Conservation (phyloP, 37 sponge, comb jelly and placozoan species). For the Tethya wilhelma region DNA sequence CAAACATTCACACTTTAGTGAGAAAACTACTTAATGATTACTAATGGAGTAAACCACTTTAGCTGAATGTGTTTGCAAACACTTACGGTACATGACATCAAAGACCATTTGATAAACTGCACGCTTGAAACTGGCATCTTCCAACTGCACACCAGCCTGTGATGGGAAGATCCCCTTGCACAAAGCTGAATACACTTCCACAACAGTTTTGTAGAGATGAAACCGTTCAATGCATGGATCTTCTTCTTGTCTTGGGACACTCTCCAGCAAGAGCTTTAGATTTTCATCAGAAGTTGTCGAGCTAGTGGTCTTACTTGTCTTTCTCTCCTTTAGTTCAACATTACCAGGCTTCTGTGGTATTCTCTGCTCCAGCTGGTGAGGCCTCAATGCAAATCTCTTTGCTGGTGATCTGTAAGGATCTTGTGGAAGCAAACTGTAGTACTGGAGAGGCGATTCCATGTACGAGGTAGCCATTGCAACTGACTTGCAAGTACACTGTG, state of each 20-base stretch:
- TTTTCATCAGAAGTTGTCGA: not conserved
- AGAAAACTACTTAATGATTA: not conserved
- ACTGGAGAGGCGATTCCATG: not conserved
- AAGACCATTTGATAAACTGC: constrained; percentile 47
- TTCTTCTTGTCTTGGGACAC: not conserved
- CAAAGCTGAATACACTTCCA: constrained; percentile 20
- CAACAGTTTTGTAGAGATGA: not conserved
- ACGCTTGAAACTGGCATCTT: not conserved
- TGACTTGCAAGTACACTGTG: too few species aligned
- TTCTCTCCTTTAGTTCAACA: not conserved
- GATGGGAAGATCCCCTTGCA: not conserved
- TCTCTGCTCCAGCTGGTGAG: not conserved
- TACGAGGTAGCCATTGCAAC: not conserved
- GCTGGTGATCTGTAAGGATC: not conserved
- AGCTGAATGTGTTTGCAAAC: not conserved
- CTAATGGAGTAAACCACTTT: not conserved
- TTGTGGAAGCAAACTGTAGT: not conserved
- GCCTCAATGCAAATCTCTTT: not conserved
- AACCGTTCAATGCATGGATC: constrained; percentile 22
- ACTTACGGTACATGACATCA: constrained; percentile 57
- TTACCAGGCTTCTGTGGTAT: not conserved
- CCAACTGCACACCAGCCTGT: not conserved
- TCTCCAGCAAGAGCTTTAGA: not conserved
- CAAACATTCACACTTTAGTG: not conserved
- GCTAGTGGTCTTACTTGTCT: not conserved